Base-by-base conservation (phyloP, 1,140 invertebrate species). In the Philopotamus ludificatus region DNA sequence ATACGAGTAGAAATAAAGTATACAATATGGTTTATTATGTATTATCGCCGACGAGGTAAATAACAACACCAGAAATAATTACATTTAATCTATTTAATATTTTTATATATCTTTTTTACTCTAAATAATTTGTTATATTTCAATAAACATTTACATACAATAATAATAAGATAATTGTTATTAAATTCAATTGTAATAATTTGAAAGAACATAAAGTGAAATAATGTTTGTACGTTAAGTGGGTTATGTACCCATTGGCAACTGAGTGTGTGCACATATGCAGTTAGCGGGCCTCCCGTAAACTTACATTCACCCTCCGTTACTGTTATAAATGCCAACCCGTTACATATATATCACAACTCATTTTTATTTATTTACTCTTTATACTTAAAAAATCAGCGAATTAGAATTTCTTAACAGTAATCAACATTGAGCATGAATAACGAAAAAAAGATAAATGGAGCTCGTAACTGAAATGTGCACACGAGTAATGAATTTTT, bases 81-180 rank as follows among this genome's bases (percentile, higher is more conserved):
- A 74, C 74, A 76, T 74, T 73, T 75, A 75, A 71, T 73, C 75
- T 74, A 73, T 76, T 76, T 74, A 75, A 74, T 74, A 68, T 73
- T 76, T 75, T 74, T 77, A 77, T 76, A 76, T 79, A 74, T 71
- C 73, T 72, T 70, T 60, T 68, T 63, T 71, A 70, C 72, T 66
- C 73, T 73, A 73, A 74, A 70, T 74, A 74, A 74, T 76, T 71
- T 77, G 75, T 76, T 74, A 74, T 68, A 67, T 68, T 65, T 69
- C 63, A 66, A 66, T 69, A 68, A 68, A 68, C 67, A 68, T 68
- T 65, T 68, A 68, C 67, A 68, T 69, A 65, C 58, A 69, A 60
- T 69, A 69, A 65, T 65, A 64, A 66, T 65, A 68, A 42, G 59
- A 61, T 60, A 61, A 62, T 68, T 50, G 59, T 65, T 68, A 54